Evolutionary conservation across 2,113 vertebrate species (phyloP), one percentile per base, ranked within the genome.

Genomic region (Ceuthmochares aereus): DNA sequence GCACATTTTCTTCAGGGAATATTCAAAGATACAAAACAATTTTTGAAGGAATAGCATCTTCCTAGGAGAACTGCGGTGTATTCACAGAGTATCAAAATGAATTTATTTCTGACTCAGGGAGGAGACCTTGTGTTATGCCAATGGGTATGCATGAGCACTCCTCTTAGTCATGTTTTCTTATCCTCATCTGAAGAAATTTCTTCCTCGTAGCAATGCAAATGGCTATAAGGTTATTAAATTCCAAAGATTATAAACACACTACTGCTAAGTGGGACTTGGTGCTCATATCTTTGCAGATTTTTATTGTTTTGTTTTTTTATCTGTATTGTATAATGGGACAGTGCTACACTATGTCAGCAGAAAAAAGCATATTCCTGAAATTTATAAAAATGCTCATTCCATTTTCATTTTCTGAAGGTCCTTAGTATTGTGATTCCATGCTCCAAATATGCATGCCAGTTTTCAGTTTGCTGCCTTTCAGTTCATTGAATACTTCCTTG

Each of bases 141-240:
- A 34, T 22, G 12, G 25, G 1, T 18, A 21, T 37, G 26, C 27
- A 66, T 0, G 0, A 60, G 15, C n/a, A 18, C 26, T 55, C 13
- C 20, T 88, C 42, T 69, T 45, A 68, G 15, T 12, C 19, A 16
- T 11, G 5, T 72, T 90, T 86, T 76, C 76, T 59, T 75, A n/a
- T 6, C 11, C 63, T 68, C 45, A 62, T 18, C 11, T 58, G n/a
- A 79, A 90, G 40, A 76, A 79, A 58, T 43, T 49, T 83, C 51
- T 95, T 93, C 43, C 21, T 59, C 27, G 36, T 45, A 64, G 32
- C 56, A 82, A 62, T 43, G 14, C 30, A 84, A 89, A 68, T 76
- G 8, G 3, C 16, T 77, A 30, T 43, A 43, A 72, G 82, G 11
- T 58, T 91, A 59, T 42, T 67, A 70, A 91, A 72, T 56, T 12